Conservation (phyloP, 2,888 invertebrate genomes). For the Clusia tigrina region DNA sequence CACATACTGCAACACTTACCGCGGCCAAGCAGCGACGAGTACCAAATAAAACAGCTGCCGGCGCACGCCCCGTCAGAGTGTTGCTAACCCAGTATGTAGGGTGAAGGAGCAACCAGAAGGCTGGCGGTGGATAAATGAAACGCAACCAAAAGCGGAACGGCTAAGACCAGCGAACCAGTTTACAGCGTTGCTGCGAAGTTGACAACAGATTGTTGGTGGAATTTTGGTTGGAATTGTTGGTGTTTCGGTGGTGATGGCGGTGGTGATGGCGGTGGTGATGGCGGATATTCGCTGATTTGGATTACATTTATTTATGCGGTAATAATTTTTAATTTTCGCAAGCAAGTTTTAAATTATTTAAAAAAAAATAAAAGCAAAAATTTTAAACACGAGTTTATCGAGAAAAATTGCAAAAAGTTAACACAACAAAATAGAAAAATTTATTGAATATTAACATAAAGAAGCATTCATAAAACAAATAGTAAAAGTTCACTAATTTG, state of each 20-base stretch:
- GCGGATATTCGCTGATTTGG: constrained; percentile 8
- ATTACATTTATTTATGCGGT: constrained; percentile 8
- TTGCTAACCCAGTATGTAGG: not conserved
- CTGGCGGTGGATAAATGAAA: not conserved
- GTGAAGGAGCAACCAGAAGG: not conserved
- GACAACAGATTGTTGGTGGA: not conserved
- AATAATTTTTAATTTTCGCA: no score
- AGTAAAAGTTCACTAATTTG: no score
- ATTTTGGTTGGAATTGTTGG: not conserved
- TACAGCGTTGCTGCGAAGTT: not conserved
- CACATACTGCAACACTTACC: constrained; percentile 2
- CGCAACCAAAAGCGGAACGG: not conserved
- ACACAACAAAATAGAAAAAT: no score
- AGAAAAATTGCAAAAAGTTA: no score
- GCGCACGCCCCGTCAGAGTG: no score
- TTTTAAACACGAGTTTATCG: no score
- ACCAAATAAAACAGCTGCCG: not conserved
- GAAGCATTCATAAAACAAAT: no score
- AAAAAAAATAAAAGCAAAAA: no score
- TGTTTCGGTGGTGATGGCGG: not conserved
- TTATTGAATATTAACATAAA: no score
- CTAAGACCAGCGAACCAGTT: not conserved
- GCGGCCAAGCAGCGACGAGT: not conserved
- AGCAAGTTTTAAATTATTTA: no score
- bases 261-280: not conserved